Conservation (phyloP, 2,113 vertebrate genomes). For the Rana temporaria region DNA sequence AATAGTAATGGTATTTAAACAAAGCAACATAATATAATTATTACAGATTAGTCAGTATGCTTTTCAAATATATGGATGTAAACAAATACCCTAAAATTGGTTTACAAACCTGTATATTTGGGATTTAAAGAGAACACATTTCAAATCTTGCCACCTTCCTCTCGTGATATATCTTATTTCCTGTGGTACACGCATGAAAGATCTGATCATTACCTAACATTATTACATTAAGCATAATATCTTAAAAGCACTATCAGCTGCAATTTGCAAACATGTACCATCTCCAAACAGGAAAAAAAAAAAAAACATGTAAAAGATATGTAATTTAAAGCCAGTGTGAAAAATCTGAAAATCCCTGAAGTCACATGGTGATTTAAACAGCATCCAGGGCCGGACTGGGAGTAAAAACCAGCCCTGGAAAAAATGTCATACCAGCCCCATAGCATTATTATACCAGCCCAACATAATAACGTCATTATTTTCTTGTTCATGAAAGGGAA, state of each 20-base stretch:
- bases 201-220: conserved; percentile 55
- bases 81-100: conserved; percentile 22
- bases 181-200: conserved; percentile 2
- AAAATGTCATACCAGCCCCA: too few species aligned
- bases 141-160: conserved; percentile 20
- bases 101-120: conserved; percentile 33
- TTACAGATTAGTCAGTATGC: conserved; percentile 16
- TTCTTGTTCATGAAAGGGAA: too few species aligned
- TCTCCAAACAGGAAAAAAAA: conserved; percentile 27
- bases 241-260: conserved; percentile 43
- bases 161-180: conserved; percentile 24
- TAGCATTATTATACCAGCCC: too few species aligned
- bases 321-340: conserved; percentile 31
- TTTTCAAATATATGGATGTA: neutral
- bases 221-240: conserved; percentile 54
- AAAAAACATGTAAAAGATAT: conserved; percentile 12
- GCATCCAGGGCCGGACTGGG: too few species aligned
- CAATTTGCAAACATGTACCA: conserved; percentile 46
- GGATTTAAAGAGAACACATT: conserved; percentile 17
- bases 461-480: too few species aligned
- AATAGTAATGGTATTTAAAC: neutral
- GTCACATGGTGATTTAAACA: conserved; percentile 16
- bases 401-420: too few species aligned
- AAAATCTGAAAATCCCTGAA: conserved; percentile 23
- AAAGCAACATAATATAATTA: conserved; percentile 18